Percentiles rank a stretch among this genome's conserved stretches.
phyloP scores from a whole-genome alignment of 35 echinoderm and acorn worm species.

The Nesometra sesokonis region DNA sequence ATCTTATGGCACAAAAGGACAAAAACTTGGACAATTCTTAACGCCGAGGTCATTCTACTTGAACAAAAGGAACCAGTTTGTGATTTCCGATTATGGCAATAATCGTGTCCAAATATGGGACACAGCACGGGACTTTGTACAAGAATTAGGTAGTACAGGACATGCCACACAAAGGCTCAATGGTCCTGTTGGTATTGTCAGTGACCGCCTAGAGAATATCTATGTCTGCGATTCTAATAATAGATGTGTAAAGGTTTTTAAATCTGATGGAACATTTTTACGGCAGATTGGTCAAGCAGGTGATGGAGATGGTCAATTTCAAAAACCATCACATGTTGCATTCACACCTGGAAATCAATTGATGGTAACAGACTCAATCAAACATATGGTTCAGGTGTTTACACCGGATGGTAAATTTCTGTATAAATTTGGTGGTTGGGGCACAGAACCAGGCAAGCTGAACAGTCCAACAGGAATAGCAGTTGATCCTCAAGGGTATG shows the following conservation, averaged over 20 bases:
- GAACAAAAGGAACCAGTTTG: constrained; percentile 29
- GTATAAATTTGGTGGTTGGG: constrained; percentile 82
- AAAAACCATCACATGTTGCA: constrained; percentile 52
- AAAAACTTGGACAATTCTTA: constrained; percentile 58
- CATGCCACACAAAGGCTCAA: constrained; percentile 19
- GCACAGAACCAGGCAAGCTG: constrained; percentile 66
- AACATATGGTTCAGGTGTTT: constrained; percentile 89
- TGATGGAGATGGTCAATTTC: constrained; percentile 48
- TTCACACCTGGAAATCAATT: constrained; percentile 64
- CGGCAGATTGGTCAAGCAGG: constrained; percentile 82
- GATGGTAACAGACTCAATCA: constrained; percentile 66
- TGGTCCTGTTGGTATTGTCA: constrained; percentile 55
- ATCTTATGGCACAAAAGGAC: constrained; percentile 45
- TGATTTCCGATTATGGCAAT: constrained; percentile 77
- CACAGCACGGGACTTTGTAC: constrained; percentile 37
- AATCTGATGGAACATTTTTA: constrained; percentile 34
- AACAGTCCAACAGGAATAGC: constrained; percentile 86
- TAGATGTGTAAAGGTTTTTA: constrained; percentile 72
- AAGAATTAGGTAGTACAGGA: constrained; percentile 67
- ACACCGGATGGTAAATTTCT: constrained; percentile 67
- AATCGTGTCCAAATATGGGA: constrained; percentile 89
- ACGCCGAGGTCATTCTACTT: constrained; percentile 64
- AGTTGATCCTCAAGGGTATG: constrained; percentile 63
- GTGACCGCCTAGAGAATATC: constrained; percentile 62
- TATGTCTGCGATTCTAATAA: constrained; percentile 92